Percentiles rank a stretch among this genome's conserved stretches.
These are phyloP conservation scores for Drosophila testacea DNA, from an alignment of 2,888 invertebrate genomes.

Conservation along the genomic window DNA sequence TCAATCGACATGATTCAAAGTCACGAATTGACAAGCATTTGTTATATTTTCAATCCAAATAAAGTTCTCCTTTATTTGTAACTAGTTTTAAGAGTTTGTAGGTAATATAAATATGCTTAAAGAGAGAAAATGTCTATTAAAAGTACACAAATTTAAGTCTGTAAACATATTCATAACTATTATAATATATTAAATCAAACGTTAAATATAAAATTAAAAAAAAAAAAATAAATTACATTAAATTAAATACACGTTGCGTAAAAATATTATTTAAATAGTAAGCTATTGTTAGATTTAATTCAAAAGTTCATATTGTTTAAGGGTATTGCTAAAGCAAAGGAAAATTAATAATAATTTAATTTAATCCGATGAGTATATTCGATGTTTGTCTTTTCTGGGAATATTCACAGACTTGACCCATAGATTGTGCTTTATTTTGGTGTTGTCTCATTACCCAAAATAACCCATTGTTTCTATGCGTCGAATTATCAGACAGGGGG, in stretches of 20 bases:
- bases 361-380: not conserved
- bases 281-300: too few species aligned
- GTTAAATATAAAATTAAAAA: too few species aligned
- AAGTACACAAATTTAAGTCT: too few species aligned
- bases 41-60: slow-evolving; percentile 1
- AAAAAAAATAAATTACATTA: too few species aligned
- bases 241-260: too few species aligned
- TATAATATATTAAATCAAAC: too few species aligned
- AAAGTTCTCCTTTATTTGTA: not conserved
- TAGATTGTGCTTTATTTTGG: not conserved
- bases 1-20: slow-evolving; percentile 55
- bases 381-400: not conserved
- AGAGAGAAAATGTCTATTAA: not conserved
- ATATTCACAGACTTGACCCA: not conserved
- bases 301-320: too few species aligned
- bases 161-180: too few species aligned
- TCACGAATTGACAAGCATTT: slow-evolving; percentile 45
- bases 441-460: not conserved
- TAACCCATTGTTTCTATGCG: not conserved
- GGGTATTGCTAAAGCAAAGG: too few species aligned
- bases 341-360: too few species aligned
- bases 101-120: not conserved
- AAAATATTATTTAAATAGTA: too few species aligned
- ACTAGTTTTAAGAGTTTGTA: not conserved
- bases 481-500: slow-evolving; percentile 30